A percentile compares a stretch with the other conserved stretches of the same genome.
Evolutionary conservation across 2,797 vertebrate species (phyloP).

Genomic region (Callimico goeldii): DNA sequence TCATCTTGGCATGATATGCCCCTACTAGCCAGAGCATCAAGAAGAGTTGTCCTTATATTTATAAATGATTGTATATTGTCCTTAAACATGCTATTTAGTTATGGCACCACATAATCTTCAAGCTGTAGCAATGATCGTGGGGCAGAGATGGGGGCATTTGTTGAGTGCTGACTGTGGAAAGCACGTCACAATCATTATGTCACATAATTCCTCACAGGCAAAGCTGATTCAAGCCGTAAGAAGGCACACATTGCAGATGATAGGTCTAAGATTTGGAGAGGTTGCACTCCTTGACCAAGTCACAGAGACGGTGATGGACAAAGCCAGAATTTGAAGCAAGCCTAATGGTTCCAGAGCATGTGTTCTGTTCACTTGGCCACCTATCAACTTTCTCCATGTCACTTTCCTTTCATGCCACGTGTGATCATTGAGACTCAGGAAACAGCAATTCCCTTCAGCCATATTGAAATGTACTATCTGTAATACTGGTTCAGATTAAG

Average conservation of each 20-base stretch:
- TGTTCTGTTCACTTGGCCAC: background rate
- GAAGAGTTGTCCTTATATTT: background rate
- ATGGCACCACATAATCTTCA: background rate
- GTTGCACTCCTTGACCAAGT: background rate
- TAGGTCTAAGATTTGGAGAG: background rate
- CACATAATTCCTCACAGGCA: background rate
- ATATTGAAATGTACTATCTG: background rate
- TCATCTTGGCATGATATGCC: background rate
- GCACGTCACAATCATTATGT: background rate
- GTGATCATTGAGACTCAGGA: background rate
- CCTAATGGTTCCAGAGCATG: background rate
- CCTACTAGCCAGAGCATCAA: background rate
- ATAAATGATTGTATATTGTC: background rate
- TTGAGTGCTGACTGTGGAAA: background rate
- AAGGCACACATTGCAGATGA: accelerated
- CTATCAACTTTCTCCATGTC: accelerated
- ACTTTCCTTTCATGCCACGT: background rate
- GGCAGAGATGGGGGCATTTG: too few relatives aligned
- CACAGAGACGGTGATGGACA: background rate
- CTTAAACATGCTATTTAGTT: background rate
- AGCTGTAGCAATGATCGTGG: accelerated
- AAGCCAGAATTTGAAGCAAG: background rate
- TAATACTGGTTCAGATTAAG: background rate
- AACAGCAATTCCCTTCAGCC: background rate
- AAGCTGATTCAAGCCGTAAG: accelerated